Evolutionary conservation across 2,113 vertebrate genomes (phyloP), one percentile per base, ranked within the genome.

Genomic region (Otis tarda): DNA sequence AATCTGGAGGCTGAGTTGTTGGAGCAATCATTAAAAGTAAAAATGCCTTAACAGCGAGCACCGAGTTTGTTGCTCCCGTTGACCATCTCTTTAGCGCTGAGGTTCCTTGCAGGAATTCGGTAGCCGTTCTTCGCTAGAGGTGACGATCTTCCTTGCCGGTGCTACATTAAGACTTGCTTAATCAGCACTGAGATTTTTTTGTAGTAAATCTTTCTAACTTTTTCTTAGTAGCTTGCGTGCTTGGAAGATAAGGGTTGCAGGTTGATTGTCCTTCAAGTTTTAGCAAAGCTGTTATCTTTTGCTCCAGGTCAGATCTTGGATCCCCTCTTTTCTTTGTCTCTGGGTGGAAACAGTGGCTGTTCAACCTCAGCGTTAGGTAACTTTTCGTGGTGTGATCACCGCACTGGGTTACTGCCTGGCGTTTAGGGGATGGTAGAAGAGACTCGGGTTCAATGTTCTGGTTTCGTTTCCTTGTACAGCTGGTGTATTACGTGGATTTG

Each of bases 31-130:
- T 25, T 71, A 59, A 61, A 94, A 82, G 27, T 11, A 15, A 27
- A 77, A 67, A 7, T 0, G 0, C 33, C 30, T 0, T 14, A 53
- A 45, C 28, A 41, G 3, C 2, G 2, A 69, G 7, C 6, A 2
- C 50, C 2, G 17, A 19, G 37, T 73, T 86, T 37, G 31, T 67
- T 89, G 47, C 89, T 80, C 15, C 37, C 31, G 1, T 55, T 60
- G 31, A 24, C 23, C 8, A 1, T 37, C 23, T 60, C 53, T 47
- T 39, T 4, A 11, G 27, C 18, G 63, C 59, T 74, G 74, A 68
- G 56, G 31, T 63, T 87, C 47, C 87, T 25, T 41, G 22, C 60
- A 78, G 77, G 56, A 67, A 41, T 71, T 63, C 3, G 7, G 53
- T 39, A 35, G 37, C 83, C 7, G 2, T 63, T 63, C 33, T 70